Conservation (phyloP, 2,797 vertebrate genomes). For the Rachycentron canadum region DNA sequence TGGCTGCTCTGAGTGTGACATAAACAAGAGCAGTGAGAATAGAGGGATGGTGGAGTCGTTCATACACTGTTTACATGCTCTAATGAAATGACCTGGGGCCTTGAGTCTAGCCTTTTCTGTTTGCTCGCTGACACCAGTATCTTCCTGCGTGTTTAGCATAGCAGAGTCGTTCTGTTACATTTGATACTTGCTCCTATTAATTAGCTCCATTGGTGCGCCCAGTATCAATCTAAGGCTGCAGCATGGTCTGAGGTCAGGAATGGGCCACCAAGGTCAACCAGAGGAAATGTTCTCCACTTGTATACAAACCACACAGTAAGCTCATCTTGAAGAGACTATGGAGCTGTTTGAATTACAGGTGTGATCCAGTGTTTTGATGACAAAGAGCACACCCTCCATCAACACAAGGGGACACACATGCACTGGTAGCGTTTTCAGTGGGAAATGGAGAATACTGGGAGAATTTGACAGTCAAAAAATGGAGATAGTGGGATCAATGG, state of each 20-base stretch:
- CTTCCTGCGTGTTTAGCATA: conserved; percentile 76
- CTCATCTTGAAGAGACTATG: background rate
- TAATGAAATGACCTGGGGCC: conserved; percentile 63
- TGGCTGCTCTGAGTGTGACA: conserved; percentile 18
- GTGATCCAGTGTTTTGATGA: background rate
- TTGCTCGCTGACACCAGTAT: conserved; percentile 67
- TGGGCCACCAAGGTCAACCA: conserved; percentile 73
- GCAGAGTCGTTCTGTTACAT: conserved; percentile 83
- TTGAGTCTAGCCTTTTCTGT: conserved; percentile 58
- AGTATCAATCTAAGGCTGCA: conserved; percentile 56
- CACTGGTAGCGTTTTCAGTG: background rate
- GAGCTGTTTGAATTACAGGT: background rate
- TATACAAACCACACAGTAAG: background rate
- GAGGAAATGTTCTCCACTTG: conserved; percentile 48
- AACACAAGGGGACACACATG: background rate
- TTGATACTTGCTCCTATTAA: conserved; percentile 83
- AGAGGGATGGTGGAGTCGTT: conserved; percentile 12
- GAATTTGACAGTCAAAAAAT: conserved; percentile 10
- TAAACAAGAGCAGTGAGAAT: conserved; percentile 28
- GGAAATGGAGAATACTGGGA: conserved; percentile 8
- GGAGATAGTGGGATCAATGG: conserved; percentile 67
- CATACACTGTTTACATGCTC: conserved; percentile 65
- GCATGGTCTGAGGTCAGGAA: conserved; percentile 62
- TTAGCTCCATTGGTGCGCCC: conserved; percentile 69
- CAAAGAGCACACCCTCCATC: background rate